Evolutionary conservation across 2,113 vertebrate genomes (phyloP).

Genomic region (Nesoenas mayeri): DNA sequence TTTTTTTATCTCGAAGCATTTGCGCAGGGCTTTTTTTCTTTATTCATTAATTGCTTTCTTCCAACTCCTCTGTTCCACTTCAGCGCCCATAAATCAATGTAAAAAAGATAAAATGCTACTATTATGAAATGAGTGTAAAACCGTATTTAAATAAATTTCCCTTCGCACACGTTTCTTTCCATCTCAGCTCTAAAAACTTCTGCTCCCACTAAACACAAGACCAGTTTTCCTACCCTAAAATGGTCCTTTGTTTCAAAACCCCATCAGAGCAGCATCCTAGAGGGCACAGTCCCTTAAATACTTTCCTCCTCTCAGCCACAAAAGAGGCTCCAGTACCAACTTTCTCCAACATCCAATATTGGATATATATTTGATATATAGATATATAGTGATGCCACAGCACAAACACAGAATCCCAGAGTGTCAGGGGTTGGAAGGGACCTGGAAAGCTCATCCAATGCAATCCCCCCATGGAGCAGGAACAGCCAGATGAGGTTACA

Average conservation of each 20-base stretch:
- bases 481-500: too few relatives aligned
- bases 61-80: slow-evolving; percentile 63
- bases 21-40: not conserved
- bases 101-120: slow-evolving; percentile 70
- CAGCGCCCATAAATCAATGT: slow-evolving; percentile 69
- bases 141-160: slow-evolving; percentile 63
- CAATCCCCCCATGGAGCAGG: too few relatives aligned
- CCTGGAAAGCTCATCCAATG: too few relatives aligned
- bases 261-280: not conserved
- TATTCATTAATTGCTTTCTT: slow-evolving; percentile 70
- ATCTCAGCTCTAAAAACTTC: not conserved
- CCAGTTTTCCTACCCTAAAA: not conserved
- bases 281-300: not conserved
- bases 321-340: not conserved
- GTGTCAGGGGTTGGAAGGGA: too few relatives aligned
- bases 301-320: not conserved
- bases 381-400: not conserved
- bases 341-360: not conserved
- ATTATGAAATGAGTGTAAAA: slow-evolving; percentile 69
- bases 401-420: too few relatives aligned
- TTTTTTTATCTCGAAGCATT: slow-evolving; percentile 11
- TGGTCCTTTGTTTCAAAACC: not conserved
- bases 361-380: too few relatives aligned
- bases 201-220: accelerated
- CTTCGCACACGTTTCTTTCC: slow-evolving; percentile 6